Percentiles rank a stretch among this genome's conserved stretches.
Conservation (phyloP, 1,140 invertebrate genomes). For the Atta texana region DNA sequence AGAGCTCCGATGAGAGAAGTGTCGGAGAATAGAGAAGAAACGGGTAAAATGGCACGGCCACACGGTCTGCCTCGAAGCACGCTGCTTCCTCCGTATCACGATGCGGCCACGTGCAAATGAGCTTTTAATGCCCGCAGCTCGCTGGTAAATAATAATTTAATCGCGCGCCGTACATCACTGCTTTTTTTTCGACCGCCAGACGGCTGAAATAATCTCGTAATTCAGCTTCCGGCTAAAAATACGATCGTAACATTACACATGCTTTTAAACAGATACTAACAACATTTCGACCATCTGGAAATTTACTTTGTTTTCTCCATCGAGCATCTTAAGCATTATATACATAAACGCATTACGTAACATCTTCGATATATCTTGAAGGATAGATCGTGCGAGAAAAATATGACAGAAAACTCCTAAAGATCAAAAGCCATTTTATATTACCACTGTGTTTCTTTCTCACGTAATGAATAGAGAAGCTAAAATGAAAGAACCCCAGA, state of each 20-base stretch:
- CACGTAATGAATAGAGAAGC: constrained; percentile 45
- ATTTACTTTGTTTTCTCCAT: constrained; percentile 2
- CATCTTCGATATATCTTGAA: not conserved
- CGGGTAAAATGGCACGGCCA: constrained; percentile 7
- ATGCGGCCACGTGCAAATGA: constrained; percentile 49
- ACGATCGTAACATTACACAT: not conserved
- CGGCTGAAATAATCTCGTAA: constrained; percentile 19
- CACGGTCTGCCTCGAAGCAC: not conserved
- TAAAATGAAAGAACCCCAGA: constrained; percentile 42
- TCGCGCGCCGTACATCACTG: constrained; percentile 13
- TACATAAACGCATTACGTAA: not conserved
- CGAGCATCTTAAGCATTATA: not conserved
- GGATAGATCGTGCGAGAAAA: not conserved
- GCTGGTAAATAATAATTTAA: constrained; percentile 66
- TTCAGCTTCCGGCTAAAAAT: not conserved
- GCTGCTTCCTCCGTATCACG: constrained; percentile 14
- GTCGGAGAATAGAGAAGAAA: constrained; percentile 1
- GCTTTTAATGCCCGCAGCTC: constrained; percentile 48
- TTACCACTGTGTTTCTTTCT: constrained; percentile 46
- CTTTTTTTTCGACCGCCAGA: not conserved
- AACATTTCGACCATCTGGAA: not conserved
- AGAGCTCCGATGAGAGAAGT: not conserved
- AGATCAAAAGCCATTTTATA: constrained; percentile 26
- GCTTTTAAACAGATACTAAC: not conserved
- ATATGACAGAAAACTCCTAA: constrained; percentile 1